Base-by-base conservation (phyloP, 2,113 vertebrate species). In the Nothocercus nigrocapillus region DNA sequence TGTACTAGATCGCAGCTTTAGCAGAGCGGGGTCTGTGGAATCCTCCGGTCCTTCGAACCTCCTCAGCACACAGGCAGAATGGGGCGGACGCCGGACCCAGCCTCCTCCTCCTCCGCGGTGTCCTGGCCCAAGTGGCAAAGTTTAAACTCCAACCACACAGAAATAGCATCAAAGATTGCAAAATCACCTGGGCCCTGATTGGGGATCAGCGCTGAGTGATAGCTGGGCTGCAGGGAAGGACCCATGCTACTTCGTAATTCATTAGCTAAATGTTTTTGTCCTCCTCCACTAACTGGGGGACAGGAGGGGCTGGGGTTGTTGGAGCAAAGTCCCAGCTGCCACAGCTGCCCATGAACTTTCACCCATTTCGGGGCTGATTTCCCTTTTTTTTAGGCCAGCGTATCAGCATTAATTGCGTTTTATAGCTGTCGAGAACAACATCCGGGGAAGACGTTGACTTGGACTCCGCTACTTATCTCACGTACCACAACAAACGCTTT, bases 181-280 rank as follows among this genome's bases (percentile, higher is more conserved):
- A 96, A 94, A 96, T 14, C 94, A 56, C 68, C 85, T 18, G 4
- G 24, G 8, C 34, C 53, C 93, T 84, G 91, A 95, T 92, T 96
- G 96, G 97, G 89, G 84, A 88, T 80, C 1, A 1, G 47, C 2
- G 11, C 27, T n/a, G 88, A 76, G 62, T 45, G 34, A 91, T 10
- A 74, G 68, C 77, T 45, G 67, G 69, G 62, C 92, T 58, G 6
- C 51, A 8, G 79, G 86, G 80, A 38, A 2, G 82, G 75, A 68
- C 54, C 40, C 10, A 3, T 54, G 17, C 84, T 9, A n/a, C 38
- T 79, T 91, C 78, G 91, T 95, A 64, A 96, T 94, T 95, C 92
- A 94, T 98, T 98, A 98, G 97, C 97, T 90, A 79, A 70, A 66
- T 96, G 93, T 95, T 96, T 92, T 95, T 93, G 94, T 85, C 89